Conservation (phyloP, 92 coral and sea anemone species). For the Isaurus tuberculatus region DNA sequence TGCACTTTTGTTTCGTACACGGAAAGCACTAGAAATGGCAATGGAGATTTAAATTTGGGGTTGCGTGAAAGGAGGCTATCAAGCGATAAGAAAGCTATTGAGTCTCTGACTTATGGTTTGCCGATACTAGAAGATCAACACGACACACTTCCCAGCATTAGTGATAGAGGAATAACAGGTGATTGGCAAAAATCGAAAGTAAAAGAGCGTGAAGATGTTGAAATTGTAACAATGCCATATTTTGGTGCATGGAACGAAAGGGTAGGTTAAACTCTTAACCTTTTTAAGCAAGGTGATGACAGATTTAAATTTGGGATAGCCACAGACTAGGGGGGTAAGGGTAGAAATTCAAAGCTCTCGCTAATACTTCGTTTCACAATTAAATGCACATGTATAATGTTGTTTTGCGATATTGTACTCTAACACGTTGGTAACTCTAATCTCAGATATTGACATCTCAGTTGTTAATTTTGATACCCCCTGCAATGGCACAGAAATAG, state of each 20-base stretch:
- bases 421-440: background rate
- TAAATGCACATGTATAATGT: background rate
- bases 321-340: background rate
- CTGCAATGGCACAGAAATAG: background rate
- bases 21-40: background rate
- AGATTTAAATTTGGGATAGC: background rate
- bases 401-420: background rate
- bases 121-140: constrained; percentile 65
- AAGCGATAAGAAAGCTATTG: constrained; percentile 46
- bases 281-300: background rate
- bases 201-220: constrained; percentile 29
- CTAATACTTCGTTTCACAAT: background rate
- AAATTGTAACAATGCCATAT: constrained; percentile 70
- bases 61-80: constrained; percentile 19
- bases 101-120: constrained; percentile 81
- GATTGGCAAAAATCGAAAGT: constrained; percentile 56
- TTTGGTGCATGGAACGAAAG: constrained; percentile 80
- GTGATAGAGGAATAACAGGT: constrained; percentile 75
- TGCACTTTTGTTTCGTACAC: background rate
- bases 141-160: constrained; percentile 28
- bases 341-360: background rate
- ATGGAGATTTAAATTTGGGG: background rate
- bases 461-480: background rate
- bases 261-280: background rate
- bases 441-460: background rate